Base-by-base conservation (phyloP, 2,888 invertebrate genomes). In the Chrysolina haemoptera region DNA sequence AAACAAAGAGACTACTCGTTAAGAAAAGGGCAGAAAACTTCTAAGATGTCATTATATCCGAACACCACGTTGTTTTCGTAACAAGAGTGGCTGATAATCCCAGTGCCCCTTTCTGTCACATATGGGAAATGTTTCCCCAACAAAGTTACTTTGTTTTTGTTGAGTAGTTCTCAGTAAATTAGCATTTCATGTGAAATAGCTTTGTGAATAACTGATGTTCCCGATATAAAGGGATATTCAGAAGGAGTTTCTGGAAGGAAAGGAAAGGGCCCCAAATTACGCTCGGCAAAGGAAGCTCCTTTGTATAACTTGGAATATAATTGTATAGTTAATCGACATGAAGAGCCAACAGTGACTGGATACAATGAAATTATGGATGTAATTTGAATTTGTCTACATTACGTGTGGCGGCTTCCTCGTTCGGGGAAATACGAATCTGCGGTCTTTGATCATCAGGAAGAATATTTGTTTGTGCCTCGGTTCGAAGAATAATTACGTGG, bases 141-240 rank as follows among this genome's bases (percentile, higher is more conserved):
- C 59, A 35, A 59, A 59, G 59, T 59, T 27, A 3, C 59, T 22
- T 14, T 59, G 59, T 59, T 59, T 59, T 59, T 16, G 59, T 59
- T 59, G 35, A 16, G 59, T 35, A 59, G 59, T 59, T 59, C 27
- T 6, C 59, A 14, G 27, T n/a, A 62, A 73, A 69, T 70, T 70
- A 73, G 70, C 73, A 69, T 69, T 73, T 65, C 55, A 69, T 65
- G 66, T 70, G 69, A 69, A 73, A 65, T 73, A 62, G 69, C 73
- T 73, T 73, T 70, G 69, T 73, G 70, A 73, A 73, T 73, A 73
- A 73, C 70, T 66, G 73, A 73, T 73, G 70, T 62, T 73, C 70
- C 65, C 65, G 62, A 59, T 69, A 73, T 65, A 62, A 70, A 73
- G 66, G 73, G 73, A 70, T 70, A 73, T 62, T 70, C 73, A 73